Base-by-base conservation (phyloP, 2,888 invertebrate genomes). In the Melinaea marsaeus region DNA sequence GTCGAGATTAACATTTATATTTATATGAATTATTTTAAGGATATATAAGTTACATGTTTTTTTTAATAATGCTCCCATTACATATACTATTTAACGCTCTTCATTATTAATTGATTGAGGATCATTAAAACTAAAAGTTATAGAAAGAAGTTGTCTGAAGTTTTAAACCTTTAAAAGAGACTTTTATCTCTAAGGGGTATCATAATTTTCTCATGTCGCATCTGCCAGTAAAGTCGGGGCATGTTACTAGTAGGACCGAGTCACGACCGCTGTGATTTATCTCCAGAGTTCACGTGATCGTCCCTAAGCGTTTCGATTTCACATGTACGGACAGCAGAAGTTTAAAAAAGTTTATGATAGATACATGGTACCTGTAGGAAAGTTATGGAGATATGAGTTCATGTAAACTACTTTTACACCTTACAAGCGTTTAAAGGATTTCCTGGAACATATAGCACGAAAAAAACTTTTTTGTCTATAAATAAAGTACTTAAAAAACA, bases 251-350 rank as follows among this genome's bases (percentile, higher is more conserved):
- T 64, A 55, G 63, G 68, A 71, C 64, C 70, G 37, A 72, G 76
- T 76, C 76, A 76, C 79, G 79, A 72, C 70, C 64, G 62, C 46
- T 62, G 70, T 76, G 78, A 79, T 78, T 79, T 77, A 78, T 78
- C 67, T 67, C 60, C 63, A 57, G 74, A 75, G 72, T 75, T 77
- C 72, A 74, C 72, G 75, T 72, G 70, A 68, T 69, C 70, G 71
- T 65, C 76, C 74, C 71, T 74, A 74, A 69, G 72, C 74, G 71
- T 70, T 69, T 64, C 66, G 58, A 61, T 68, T 69, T 68, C 65
- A 65, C 64, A 69, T 62, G 67, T 66, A 67, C 62, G 22, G 64
- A 58, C 32, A 60, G 56, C 48, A 13, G 34, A 60, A 59, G 13
- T 34, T 47, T 37, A 45, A 35, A 56, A 37, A 60, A n/a, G 42